Conservation (phyloP, 64 coral and sea anemone species). For the Stichodactyla helianthus region DNA sequence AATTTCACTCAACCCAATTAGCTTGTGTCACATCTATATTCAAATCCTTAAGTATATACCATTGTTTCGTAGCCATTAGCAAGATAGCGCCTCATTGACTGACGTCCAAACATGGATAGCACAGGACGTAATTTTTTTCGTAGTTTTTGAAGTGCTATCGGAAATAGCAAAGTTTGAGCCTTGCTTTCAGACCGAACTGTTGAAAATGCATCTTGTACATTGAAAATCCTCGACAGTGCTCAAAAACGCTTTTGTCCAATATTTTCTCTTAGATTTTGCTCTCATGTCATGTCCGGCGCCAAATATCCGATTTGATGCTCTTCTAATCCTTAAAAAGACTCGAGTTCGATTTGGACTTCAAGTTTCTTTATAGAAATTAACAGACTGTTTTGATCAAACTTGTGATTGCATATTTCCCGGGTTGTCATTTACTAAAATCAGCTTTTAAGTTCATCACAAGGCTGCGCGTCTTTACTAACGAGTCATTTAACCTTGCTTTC, state of each 20-base stretch:
- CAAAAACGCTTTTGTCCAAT: neutral
- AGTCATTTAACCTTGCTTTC: neutral
- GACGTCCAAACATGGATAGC: neutral
- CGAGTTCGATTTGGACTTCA: neutral
- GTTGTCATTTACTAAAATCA: neutral
- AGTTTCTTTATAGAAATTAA: neutral
- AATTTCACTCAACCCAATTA: neutral
- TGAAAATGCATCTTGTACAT: neutral
- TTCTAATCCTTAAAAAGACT: slow-evolving; percentile 3
- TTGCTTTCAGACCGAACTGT: slow-evolving; percentile 20
- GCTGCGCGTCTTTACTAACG: neutral
- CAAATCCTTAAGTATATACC: neutral
- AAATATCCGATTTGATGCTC: neutral
- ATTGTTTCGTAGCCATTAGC: slow-evolving; percentile 4
- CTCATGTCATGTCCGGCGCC: neutral
- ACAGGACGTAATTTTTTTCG: slow-evolving; percentile 2
- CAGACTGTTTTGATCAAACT: neutral
- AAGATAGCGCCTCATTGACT: neutral
- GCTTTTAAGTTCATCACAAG: neutral
- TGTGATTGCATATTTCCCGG: neutral
- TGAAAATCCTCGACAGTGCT: neutral
- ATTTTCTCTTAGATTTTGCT: neutral
- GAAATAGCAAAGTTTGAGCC: slow-evolving; percentile 7
- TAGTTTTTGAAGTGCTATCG: slow-evolving; percentile 6
- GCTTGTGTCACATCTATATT: neutral